phyloP scores from a whole-genome alignment of 2,888 invertebrate genomes.

The Criorhina ranunculi region DNA sequence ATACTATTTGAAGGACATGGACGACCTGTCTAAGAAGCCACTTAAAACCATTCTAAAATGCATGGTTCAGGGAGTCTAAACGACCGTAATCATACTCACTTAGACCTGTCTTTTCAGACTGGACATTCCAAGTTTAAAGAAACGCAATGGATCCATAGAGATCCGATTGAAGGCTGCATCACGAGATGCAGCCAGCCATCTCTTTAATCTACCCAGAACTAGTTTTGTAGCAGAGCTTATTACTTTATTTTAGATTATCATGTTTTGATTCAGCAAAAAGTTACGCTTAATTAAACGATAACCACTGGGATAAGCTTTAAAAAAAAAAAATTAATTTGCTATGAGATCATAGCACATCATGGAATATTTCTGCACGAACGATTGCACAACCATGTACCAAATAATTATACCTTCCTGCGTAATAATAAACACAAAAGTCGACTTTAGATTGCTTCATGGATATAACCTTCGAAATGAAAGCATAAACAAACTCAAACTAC shows the following conservation, averaged over 20 bases:
- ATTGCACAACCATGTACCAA: constrained; percentile 27
- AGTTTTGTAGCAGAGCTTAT: too few relatives aligned
- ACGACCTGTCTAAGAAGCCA: too few relatives aligned
- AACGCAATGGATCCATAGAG: too few relatives aligned
- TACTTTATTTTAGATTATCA: not conserved
- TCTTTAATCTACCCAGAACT: too few relatives aligned
- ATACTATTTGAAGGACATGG: too few relatives aligned
- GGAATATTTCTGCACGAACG: constrained; percentile 38
- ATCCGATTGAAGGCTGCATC: too few relatives aligned
- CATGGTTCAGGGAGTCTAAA: too few relatives aligned
- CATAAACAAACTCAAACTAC: not conserved
- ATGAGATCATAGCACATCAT: constrained; percentile 35
- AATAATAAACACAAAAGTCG: not conserved
- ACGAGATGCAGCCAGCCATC: too few relatives aligned
- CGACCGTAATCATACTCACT: too few relatives aligned
- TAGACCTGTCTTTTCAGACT: too few relatives aligned
- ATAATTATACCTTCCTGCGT: constrained; percentile 30
- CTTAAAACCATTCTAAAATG: too few relatives aligned
- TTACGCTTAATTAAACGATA: constrained; percentile 16
- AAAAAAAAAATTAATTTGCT: not conserved
- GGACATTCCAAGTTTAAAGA: too few relatives aligned
- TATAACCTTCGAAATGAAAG: not conserved
- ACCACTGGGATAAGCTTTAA: not conserved
- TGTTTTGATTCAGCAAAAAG: not conserved
- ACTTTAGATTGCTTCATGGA: not conserved